phyloP scores from a whole-genome alignment of 2,797 vertebrate species.

The Xerus rutilus region DNA sequence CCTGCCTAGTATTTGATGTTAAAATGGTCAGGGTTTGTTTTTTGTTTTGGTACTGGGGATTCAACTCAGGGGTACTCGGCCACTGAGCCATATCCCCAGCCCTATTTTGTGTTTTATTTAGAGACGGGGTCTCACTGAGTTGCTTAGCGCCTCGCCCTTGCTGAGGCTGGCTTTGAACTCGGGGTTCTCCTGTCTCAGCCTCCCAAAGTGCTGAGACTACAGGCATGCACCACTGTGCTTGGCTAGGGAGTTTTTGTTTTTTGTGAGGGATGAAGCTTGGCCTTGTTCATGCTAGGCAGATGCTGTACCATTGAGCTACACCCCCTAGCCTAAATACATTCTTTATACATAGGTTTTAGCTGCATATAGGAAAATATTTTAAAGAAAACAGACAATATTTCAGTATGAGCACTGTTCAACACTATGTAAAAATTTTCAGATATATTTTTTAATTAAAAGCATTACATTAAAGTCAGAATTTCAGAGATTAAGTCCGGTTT shows the following conservation, averaged over 20 bases:
- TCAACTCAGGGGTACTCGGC: too few relatives aligned
- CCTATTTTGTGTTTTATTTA: too few relatives aligned
- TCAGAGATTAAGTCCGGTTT: not conserved
- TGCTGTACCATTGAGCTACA: not conserved
- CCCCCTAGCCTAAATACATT: not conserved
- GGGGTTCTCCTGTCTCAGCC: too few relatives aligned
- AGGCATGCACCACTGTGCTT: too few relatives aligned
- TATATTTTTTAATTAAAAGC: not conserved
- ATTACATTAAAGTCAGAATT: not conserved
- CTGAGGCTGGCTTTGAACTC: too few relatives aligned
- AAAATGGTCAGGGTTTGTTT: not conserved
- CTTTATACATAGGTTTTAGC: not conserved
- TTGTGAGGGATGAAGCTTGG: not conserved
- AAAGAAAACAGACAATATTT: constrained; percentile 10
- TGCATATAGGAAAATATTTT: not conserved
- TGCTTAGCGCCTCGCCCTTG: too few relatives aligned
- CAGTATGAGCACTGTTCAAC: not conserved
- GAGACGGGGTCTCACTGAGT: too few relatives aligned
- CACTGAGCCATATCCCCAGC: too few relatives aligned
- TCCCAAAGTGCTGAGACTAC: too few relatives aligned
- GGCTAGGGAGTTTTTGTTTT: not conserved
- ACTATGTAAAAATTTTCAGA: not conserved
- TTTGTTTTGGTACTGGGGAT: not conserved
- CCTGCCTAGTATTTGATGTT: not conserved
- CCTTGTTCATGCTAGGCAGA: not conserved